Base-by-base conservation (phyloP, 1,140 invertebrate species). In the Ctenoplectra terminalis region DNA sequence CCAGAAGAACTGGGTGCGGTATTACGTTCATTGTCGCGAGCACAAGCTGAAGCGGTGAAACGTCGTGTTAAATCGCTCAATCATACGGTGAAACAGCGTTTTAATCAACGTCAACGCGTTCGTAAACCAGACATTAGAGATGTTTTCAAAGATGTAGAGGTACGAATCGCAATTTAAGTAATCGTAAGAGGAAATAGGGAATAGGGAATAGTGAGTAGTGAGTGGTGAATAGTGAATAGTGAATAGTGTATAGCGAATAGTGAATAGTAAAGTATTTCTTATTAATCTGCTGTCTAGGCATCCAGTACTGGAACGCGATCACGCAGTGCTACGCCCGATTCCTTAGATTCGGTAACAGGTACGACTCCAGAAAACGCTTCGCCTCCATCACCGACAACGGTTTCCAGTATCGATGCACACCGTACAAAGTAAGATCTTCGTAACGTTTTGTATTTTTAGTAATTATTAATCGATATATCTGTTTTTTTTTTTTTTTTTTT, bases 311-410 rank as follows among this genome's bases (percentile, higher is more conserved):
- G 96, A 43, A 96, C 97, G 63, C 94, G 97, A 92, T 98, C 97
- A 78, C 95, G 97, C 63, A 97, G 97, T 90, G 97, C 97, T 67
- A 98, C 97, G n/a, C 97, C 97, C 60, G 97, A 98, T 94, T 98
- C 97, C 1, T 91, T 98, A 87, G 97, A 98, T 92, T 97, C 96
- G 13, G 93, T 95, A 87, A 95, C 95, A 29, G 95, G 95, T 75
- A 95, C 95, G n/a, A n/a, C n/a, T n/a, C n/a, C n/a, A n/a, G n/a
- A n/a, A 64, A 92, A 78, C 83, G 83, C 89, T 31, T 93, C 92
- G 81, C 94, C 94, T 56, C 94, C 94, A 66, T 94, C 94, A 71
- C 93, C 94, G 61, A 92, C 94, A 64, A 92, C 93, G 72, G 92
- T 90, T 64, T 86, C 79, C 48, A 86, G 86, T 3, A 90, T 91